Conservation (phyloP, 2,797 vertebrate genomes). For the Varecia variegata region DNA sequence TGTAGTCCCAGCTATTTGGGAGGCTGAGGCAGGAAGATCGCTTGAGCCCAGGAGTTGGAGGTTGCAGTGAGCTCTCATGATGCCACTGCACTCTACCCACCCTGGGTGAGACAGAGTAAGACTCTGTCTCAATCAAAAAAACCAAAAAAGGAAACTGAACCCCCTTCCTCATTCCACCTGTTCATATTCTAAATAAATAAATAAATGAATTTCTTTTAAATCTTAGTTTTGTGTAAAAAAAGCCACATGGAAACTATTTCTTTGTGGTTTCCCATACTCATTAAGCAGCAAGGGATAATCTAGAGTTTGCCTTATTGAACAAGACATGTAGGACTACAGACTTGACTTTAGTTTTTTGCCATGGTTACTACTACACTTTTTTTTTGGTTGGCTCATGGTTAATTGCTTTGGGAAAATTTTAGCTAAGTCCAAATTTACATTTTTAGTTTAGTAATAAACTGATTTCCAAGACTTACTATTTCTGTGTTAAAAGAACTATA, state of each 20-base stretch:
- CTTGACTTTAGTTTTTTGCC: not conserved
- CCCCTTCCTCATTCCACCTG: too few species aligned
- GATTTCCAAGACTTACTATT: not conserved
- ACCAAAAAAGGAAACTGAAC: too few species aligned
- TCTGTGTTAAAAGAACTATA: not conserved
- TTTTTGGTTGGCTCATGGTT: slow-evolving; percentile 4
- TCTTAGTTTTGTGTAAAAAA: not conserved
- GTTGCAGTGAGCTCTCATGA: too few species aligned
- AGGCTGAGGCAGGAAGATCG: too few species aligned
- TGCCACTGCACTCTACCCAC: too few species aligned
- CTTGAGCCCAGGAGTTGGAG: too few species aligned
- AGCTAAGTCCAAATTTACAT: not conserved
- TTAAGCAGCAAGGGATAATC: not conserved
- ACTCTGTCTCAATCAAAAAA: too few species aligned
- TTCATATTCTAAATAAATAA: too few species aligned
- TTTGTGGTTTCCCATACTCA: not conserved
- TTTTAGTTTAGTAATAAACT: slow-evolving; percentile 56
- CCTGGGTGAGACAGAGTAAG: too few species aligned
- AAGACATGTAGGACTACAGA: not conserved
- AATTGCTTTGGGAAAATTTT: slow-evolving; percentile 51
- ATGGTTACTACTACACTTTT: not conserved
- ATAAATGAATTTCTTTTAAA: too few species aligned
- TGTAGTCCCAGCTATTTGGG: too few species aligned
- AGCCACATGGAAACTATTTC: not conserved
- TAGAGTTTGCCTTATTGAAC: not conserved